Evolutionary conservation across 2,113 vertebrate species (phyloP).

Genomic region (Empidonax traillii): DNA sequence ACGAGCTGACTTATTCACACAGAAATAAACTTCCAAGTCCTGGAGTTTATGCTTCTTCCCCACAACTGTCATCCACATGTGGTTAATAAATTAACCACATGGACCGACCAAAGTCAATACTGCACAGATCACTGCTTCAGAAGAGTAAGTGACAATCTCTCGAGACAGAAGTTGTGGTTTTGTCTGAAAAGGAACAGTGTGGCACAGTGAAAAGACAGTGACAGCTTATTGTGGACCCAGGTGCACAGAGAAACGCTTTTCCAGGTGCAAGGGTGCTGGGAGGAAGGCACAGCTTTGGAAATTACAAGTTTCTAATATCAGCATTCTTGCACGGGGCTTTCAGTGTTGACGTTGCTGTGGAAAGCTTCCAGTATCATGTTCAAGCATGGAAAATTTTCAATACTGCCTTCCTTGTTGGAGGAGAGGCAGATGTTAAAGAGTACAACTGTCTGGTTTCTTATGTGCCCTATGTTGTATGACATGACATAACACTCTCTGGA

Average conservation of each 20-base stretch:
- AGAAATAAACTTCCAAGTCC: neutral
- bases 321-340: neutral
- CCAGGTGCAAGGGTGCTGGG: fast-evolving
- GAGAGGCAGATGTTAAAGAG: constrained; percentile 16
- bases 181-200: neutral
- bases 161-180: neutral
- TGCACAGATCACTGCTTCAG: neutral
- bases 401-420: constrained; percentile 44
- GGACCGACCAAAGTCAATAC: neutral
- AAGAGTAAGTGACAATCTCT: neutral
- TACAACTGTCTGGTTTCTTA: neutral
- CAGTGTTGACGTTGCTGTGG: neutral
- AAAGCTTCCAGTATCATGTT: constrained; percentile 32
- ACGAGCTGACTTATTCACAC: neutral
- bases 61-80: constrained; percentile 40
- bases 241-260: neutral
- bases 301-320: neutral
- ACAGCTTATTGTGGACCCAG: neutral
- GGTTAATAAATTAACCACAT: constrained; percentile 15
- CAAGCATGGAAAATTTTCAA: constrained; percentile 31
- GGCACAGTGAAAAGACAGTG: neutral
- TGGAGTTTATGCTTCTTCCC: neutral
- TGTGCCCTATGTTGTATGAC: neutral
- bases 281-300: neutral
- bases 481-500: neutral